Base-by-base conservation (phyloP, 2,888 invertebrate genomes). In the Colostygia pectinataria region DNA sequence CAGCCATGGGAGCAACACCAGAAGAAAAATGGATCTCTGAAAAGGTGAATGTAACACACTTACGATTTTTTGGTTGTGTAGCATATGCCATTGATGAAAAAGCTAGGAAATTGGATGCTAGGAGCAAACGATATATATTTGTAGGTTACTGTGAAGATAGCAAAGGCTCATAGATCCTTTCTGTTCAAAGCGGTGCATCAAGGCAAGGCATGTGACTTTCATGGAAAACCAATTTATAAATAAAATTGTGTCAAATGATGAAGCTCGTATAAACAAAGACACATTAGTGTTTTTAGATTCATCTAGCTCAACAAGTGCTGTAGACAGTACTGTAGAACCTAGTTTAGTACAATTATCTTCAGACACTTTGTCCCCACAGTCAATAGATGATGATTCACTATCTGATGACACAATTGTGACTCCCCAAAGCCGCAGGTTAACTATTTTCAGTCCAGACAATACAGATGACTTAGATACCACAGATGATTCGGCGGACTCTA, bases 81-180 rank as follows among this genome's bases (percentile, higher is more conserved):
- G 24, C 8, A 24, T 8, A 24, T 24, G 24, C 24, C 24, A 24
- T 24, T 8, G 8, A 7, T 18, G 18, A 18, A 18, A 18, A 18
- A 18, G 18, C 18, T 18, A 18, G 18, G 18, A 18, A 18, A 3
- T 18, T 24, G 24, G 24, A 24, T 24, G 24, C 24, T 24, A 24
- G 24, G 6, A 24, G 24, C 24, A 24, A 24, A 24, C 2, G 24
- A 7, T 7, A 24, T 24, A 24, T 3, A 18, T 18, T 24, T 7
- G 24, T 24, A 7, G 7, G 13, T 13, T 13, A 29, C 9, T 29
- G 12, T 29, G 29, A 29, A 13, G 29, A 29, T 13, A 29, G 29
- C 13, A 29, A 29, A 29, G 29, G 29, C 29, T 29, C 29, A 29
- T 29, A 29, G 29, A 29, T 29, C 29, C 13, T 13, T 29, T 8